These are phyloP conservation scores for Aphidius colemani DNA, from an alignment of 2,888 invertebrate genomes.

Conservation along the genomic window DNA sequence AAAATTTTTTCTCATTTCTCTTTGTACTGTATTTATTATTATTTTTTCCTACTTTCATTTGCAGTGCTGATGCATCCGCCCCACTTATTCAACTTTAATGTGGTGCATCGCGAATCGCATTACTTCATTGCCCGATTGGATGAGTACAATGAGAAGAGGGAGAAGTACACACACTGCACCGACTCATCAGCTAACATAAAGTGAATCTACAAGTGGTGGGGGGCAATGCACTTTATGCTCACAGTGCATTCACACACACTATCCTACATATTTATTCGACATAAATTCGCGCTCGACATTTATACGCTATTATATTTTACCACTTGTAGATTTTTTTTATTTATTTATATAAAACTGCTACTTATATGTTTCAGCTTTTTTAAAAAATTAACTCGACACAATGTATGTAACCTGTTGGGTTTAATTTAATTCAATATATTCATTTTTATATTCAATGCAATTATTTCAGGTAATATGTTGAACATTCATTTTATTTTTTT, in stretches of 20 bases:
- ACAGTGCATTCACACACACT: slow-evolving; percentile 28
- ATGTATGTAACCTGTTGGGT: no score
- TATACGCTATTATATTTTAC: slow-evolving; percentile 34
- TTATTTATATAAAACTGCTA: neutral
- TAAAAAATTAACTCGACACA: no score
- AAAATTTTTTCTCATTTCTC: neutral
- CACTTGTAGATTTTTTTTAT: neutral
- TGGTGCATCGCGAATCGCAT: slow-evolving; percentile 43
- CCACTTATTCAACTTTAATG: slow-evolving; percentile 11
- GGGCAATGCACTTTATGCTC: slow-evolving; percentile 51
- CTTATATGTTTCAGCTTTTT: neutral
- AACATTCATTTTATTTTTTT: no score
- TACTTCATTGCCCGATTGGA: slow-evolving; percentile 35
- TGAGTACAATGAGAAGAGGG: slow-evolving; percentile 32
- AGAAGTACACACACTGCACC: slow-evolving; percentile 35
- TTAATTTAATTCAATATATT: no score
- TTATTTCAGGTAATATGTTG: no score
- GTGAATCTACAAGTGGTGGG: slow-evolving; percentile 37
- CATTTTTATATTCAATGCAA: no score
- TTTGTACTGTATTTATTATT: slow-evolving; percentile 1
- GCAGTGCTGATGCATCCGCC: slow-evolving; percentile 19
- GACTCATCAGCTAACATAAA: slow-evolving; percentile 34
- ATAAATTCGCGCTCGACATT: slow-evolving; percentile 42
- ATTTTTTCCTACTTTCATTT: neutral
- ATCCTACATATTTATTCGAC: slow-evolving; percentile 29